Evolutionary conservation across 2,797 vertebrate genomes (phyloP), one percentile per base, ranked within the genome.

Genomic region (Macroramphosus scolopax): DNA sequence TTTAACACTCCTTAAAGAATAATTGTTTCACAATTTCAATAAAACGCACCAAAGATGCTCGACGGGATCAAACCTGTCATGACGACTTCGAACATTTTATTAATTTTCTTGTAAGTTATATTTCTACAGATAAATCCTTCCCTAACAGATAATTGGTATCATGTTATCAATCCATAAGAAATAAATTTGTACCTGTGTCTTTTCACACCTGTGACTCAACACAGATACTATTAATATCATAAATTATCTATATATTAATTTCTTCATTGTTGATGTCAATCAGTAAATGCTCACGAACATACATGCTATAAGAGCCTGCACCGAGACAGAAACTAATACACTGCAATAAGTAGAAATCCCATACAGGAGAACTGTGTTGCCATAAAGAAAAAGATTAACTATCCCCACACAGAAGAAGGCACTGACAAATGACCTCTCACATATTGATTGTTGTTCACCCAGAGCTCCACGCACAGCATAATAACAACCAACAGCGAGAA

Each of bases 371-470:
- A 34, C 20, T 55, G 18, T 45, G 15, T 43, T 71, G 36, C 48
- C 35, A 51, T 47, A 43, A 53, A 58, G 46, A 54, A 43, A 49
- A 60, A 36, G 55, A 54, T 20, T 10, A 71, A 42, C 39, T 55
- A 68, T 57, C 36, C 56, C 51, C 29, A 14, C 54, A 39, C 37
- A 57, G 55, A 75, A 80, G 63, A 72, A 77, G 64, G 46, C 68
- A 79, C 42, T 65, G 68, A 82, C 61, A 73, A 76, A 76, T 74
- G 68, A 83, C 71, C 80, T 77, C 67, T 72, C 65, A 72, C 47
- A 66, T 68, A 78, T 83, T 80, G 77, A 85, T 77, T 48, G 50
- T 44, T 83, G 67, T 63, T 78, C 56, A 72, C 54, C 56, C 56
- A 63, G 64, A 72, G 52, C 54, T 51, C 69, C 43, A 61, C 26